Evolutionary conservation across 2,113 vertebrate species (phyloP).

Genomic region (Hepsetus odoe): DNA sequence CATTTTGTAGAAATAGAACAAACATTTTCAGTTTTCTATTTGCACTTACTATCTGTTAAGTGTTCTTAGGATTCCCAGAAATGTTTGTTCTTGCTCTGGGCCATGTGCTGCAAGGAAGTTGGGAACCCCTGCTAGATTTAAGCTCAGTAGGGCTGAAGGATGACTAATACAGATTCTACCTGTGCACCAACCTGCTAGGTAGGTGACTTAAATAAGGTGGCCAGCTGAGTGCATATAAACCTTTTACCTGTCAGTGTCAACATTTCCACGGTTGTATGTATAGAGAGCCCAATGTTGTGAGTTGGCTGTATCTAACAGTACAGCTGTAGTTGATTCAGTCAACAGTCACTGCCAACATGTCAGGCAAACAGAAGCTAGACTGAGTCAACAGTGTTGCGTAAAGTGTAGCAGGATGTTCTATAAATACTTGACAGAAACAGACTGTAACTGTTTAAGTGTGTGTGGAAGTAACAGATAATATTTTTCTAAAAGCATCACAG

Average conservation of each 20-base stretch:
- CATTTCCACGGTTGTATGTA: neutral
- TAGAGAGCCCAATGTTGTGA: neutral
- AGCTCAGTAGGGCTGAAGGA: too few relatives aligned
- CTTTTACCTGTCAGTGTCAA: neutral
- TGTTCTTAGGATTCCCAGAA: too few relatives aligned
- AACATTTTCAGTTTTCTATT: too few relatives aligned
- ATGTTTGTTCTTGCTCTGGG: too few relatives aligned
- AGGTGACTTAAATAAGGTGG: neutral
- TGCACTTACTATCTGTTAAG: too few relatives aligned
- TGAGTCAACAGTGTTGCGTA: conserved; percentile 47
- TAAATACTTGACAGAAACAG: conserved; percentile 24
- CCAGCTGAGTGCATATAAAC: neutral
- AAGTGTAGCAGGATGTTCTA: conserved; percentile 35
- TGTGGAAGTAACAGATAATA: neutral
- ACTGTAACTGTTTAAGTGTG: neutral
- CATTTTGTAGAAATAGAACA: too few relatives aligned
- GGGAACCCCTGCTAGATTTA: too few relatives aligned
- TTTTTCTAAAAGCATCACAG: neutral
- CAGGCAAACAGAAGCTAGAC: conserved; percentile 29
- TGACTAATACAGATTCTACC: too few relatives aligned
- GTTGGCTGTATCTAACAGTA: neutral
- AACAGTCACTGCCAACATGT: conserved; percentile 13
- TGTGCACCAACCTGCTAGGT: neutral
- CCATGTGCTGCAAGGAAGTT: too few relatives aligned
- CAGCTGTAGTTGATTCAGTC: neutral